Evolutionary conservation across 2,888 invertebrate species (phyloP).

Genomic region (Meta bourneti): DNA sequence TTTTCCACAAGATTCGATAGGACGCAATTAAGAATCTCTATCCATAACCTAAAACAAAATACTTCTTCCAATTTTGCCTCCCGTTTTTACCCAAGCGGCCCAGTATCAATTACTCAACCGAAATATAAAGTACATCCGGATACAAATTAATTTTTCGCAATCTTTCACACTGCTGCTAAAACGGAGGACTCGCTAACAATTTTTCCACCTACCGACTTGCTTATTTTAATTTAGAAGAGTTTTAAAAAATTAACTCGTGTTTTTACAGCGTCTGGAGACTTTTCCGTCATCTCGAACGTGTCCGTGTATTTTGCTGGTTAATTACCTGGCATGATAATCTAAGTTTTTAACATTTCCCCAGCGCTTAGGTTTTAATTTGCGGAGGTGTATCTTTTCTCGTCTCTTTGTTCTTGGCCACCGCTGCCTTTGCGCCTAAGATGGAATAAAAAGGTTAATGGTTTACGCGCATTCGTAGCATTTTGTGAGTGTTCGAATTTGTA

Average conservation of each 20-base stretch:
- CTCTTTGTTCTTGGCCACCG: too few species aligned
- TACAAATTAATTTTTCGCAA: slow-evolving; percentile 54
- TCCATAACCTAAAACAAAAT: background rate
- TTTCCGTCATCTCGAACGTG: background rate
- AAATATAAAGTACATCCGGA: slow-evolving; percentile 29
- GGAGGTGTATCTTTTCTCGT: slow-evolving; percentile 6
- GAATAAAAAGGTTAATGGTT: too few species aligned
- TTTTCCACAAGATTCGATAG: background rate
- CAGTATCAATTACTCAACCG: slow-evolving; percentile 61
- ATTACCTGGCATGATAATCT: slow-evolving; percentile 58
- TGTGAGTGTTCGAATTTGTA: too few species aligned
- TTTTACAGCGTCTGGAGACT: slow-evolving; percentile 29
- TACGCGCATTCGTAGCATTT: too few species aligned
- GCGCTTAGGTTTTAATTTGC: slow-evolving; percentile 57
- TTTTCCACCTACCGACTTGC: background rate
- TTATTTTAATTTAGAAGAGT: slow-evolving; percentile 56
- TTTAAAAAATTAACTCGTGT: slow-evolving; percentile 46
- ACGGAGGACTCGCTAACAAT: slow-evolving; percentile 6
- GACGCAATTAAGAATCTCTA: background rate
- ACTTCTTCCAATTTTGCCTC: background rate
- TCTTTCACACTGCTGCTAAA: slow-evolving; percentile 23
- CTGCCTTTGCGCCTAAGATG: too few species aligned
- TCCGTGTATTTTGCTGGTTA: slow-evolving; percentile 41
- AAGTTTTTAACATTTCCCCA: slow-evolving; percentile 55
- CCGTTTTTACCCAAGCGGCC: background rate